These are phyloP conservation scores for Cephus nigrinus DNA, from an alignment of 2,888 invertebrate genomes.

Conservation along the genomic window DNA sequence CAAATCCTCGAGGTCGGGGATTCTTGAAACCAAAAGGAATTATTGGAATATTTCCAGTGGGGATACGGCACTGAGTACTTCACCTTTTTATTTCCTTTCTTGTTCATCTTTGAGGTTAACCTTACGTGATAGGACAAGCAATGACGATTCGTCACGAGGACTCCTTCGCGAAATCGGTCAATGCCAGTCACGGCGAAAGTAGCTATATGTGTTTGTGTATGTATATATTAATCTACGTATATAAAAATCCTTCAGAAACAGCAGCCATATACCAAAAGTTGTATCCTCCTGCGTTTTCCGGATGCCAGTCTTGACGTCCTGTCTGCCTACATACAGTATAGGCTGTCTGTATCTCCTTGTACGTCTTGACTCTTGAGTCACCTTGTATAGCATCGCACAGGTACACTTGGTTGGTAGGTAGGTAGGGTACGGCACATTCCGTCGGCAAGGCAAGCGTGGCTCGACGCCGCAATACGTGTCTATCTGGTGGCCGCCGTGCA, in stretches of 20 bases:
- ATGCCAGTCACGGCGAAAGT: background rate
- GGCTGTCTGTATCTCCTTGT: background rate
- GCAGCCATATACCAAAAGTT: background rate
- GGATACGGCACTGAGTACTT: background rate
- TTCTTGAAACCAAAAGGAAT: background rate
- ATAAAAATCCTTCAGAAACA: background rate
- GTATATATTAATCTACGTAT: background rate
- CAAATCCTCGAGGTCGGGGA: background rate
- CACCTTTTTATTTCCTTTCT: background rate
- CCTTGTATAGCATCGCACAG: constrained; percentile 35
- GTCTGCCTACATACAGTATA: background rate
- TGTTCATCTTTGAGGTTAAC: background rate
- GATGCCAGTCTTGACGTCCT: background rate
- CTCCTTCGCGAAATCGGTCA: background rate
- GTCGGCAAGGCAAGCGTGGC: constrained; percentile 34
- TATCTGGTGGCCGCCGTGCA: constrained; percentile 24
- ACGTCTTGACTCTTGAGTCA: constrained; percentile 19
- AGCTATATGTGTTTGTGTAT: background rate
- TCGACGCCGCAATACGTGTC: constrained; percentile 31
- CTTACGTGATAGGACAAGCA: background rate
- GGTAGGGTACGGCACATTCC: constrained; percentile 41
- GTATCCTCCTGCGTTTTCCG: background rate
- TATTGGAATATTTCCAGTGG: background rate
- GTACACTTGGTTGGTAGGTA: constrained; percentile 23
- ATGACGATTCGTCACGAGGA: background rate